These are phyloP conservation scores for Protobothrops flavoviridis DNA, from an alignment of 2,113 vertebrate species.

Conservation along the genomic window DNA sequence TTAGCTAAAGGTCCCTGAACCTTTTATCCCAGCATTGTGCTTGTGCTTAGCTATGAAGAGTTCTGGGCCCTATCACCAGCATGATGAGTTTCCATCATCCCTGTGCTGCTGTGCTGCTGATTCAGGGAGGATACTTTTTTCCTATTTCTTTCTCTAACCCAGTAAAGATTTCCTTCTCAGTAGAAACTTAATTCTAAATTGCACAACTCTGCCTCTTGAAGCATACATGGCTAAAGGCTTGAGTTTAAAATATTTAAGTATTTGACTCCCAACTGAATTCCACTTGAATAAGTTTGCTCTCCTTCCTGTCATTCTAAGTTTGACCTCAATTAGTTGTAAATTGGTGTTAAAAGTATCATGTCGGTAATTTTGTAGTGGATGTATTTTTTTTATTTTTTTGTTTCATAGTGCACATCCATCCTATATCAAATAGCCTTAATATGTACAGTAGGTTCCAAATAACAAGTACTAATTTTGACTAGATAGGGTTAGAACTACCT, in stretches of 20 bases:
- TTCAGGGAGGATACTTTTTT: not conserved
- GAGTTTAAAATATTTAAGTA: not conserved
- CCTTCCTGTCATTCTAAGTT: not conserved
- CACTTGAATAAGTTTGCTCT: not conserved
- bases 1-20: not conserved
- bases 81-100: not conserved
- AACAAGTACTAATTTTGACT: not conserved
- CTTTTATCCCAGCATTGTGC: not conserved
- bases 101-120: not conserved
- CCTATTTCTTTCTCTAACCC: not conserved
- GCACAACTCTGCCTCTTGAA: not conserved
- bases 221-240: not conserved
- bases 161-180: not conserved
- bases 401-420: not conserved
- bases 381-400: not conserved
- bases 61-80: not conserved
- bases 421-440: not conserved
- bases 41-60: not conserved
- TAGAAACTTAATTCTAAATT: not conserved
- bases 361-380: not conserved
- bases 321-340: not conserved
- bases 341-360: not conserved
- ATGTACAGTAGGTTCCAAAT: not conserved
- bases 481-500: not conserved
- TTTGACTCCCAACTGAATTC: not conserved